These are phyloP conservation scores for Paracentrotus lividus DNA, from an alignment of 53 echinoderm and acorn worm genomes.

Conservation along the genomic window DNA sequence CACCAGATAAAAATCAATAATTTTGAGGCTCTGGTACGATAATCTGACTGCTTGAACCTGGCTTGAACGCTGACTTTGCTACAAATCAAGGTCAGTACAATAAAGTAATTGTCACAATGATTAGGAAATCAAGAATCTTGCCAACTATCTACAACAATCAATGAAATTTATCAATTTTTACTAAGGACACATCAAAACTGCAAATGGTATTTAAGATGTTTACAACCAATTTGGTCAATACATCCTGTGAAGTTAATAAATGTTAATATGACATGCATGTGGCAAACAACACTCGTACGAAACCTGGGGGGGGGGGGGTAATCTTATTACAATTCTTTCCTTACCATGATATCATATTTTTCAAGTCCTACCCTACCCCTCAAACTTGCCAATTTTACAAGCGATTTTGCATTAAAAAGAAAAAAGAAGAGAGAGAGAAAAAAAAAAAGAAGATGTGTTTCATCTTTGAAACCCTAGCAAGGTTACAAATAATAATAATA, in stretches of 20 bases:
- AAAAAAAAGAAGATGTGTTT: neutral
- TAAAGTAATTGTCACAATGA: too few species aligned
- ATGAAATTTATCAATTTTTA: neutral
- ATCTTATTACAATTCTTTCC: neutral
- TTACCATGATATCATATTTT: neutral
- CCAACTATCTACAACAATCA: neutral
- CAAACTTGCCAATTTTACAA: conserved; percentile 31
- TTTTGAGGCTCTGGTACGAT: too few species aligned
- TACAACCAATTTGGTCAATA: too few species aligned
- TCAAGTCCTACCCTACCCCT: neutral
- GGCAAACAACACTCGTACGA: neutral
- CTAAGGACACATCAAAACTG: neutral
- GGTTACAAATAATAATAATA: neutral
- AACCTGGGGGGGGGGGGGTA: neutral
- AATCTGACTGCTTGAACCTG: too few species aligned
- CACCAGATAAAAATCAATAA: too few species aligned
- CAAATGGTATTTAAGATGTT: too few species aligned
- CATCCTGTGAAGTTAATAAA: too few species aligned
- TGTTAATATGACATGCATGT: neutral
- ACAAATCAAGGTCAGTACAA: too few species aligned
- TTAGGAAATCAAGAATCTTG: too few species aligned
- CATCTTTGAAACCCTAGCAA: neutral
- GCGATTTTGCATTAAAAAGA: too few species aligned
- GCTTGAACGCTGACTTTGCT: too few species aligned
- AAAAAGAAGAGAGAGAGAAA: too few species aligned